phyloP scores from a whole-genome alignment of 2,113 vertebrate genomes.

The Phylloscopus trochilus region DNA sequence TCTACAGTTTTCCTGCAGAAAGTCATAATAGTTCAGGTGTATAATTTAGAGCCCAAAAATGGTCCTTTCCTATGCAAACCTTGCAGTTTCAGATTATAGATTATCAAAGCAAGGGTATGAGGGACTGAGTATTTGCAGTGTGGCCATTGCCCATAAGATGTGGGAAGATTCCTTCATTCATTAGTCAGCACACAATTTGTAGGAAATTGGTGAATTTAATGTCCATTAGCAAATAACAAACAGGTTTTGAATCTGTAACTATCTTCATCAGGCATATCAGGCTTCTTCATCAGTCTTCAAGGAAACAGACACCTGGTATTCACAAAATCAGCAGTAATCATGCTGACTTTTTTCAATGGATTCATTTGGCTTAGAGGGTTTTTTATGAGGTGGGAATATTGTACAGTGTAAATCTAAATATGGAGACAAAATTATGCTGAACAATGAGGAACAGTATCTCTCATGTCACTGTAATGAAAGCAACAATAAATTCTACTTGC shows the following conservation, averaged over 20 bases:
- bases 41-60: not conserved
- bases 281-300: not conserved
- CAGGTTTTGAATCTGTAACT: not conserved
- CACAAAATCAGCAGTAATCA: not conserved
- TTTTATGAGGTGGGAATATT: not conserved
- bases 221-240: not conserved
- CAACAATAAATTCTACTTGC: constrained; percentile 48
- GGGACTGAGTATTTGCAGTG: not conserved
- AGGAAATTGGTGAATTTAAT: not conserved
- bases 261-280: not conserved
- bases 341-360: not conserved
- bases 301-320: not conserved
- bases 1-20: not conserved
- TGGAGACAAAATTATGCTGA: constrained; percentile 33
- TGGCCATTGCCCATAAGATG: not conserved
- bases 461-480: constrained; percentile 45
- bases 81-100: not conserved
- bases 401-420: constrained; percentile 19
- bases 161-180: not conserved
- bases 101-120: not conserved
- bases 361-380: not conserved
- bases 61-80: not conserved
- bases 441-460: not conserved
- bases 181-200: not conserved
- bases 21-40: not conserved